Conservation (phyloP, 2,113 vertebrate species). For the Notarius lentiginosus region DNA sequence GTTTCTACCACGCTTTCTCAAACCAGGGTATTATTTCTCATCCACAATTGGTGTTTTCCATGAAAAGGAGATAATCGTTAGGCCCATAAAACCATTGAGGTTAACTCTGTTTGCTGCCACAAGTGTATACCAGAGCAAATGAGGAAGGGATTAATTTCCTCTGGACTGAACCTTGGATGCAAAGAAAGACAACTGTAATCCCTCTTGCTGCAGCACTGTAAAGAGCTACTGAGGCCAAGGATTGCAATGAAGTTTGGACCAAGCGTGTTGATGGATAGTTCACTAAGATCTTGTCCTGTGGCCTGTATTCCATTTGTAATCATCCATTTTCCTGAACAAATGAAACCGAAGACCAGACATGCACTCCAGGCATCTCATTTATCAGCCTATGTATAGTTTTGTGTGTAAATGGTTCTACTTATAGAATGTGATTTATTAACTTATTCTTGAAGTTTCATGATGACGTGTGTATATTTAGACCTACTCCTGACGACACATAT, state of each 20-base stretch:
- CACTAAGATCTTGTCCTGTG: background rate
- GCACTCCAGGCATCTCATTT: background rate
- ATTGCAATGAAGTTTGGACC: background rate
- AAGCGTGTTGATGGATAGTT: background rate
- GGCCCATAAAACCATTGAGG: background rate
- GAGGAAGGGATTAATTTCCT: background rate
- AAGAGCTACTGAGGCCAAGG: background rate
- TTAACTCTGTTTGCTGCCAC: background rate
- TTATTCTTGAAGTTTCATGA: background rate
- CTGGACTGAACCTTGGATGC: background rate
- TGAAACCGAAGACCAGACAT: slow-evolving; percentile 19
- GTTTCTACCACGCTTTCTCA: background rate
- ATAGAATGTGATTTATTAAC: background rate
- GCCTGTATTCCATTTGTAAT: background rate
- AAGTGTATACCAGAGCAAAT: background rate
- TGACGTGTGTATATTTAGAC: background rate
- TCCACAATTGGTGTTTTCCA: background rate
- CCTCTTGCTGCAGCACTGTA: background rate
- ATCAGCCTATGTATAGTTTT: background rate
- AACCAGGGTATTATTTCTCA: background rate
- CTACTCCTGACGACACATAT: background rate
- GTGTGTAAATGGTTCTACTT: background rate
- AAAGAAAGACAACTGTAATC: background rate
- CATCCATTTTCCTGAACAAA: background rate
- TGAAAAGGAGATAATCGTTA: background rate